Base-by-base conservation (phyloP, 2,113 vertebrate genomes). In the Chloebia gouldiae region DNA sequence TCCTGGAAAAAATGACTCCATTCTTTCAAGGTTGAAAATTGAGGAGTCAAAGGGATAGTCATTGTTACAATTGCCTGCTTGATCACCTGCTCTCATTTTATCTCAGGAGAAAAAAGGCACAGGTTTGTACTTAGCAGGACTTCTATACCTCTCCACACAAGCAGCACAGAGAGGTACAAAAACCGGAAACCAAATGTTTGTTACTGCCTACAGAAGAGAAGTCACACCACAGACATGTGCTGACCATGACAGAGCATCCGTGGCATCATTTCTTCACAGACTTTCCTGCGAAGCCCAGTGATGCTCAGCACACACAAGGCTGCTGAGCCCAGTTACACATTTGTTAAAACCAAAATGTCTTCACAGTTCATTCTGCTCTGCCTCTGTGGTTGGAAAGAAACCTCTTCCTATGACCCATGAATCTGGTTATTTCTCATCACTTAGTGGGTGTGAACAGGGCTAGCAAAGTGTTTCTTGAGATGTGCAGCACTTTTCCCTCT, bases 151-250 rank as follows among this genome's bases (percentile, higher is more conserved):
- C 65, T 54, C 30, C 42, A 44, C n/a, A 49, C 10, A 59, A 81
- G 28, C 31, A 8, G 5, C 40, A 27, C 10, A 53, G 69, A 84
- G 27, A 72, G 28, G 22, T n/a, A 56, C 7, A 3, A 12, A 71
- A 91, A 24, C 40, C 2, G 0, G 19, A 70, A 83, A 73, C 5
- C 27, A 65, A 56, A 72, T 6, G 11, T 28, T 30, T 24, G 12
- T 51, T 13, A 42, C 27, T 56, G 53, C 10, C 45, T 56, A 17
- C 31, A 76, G 49, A 71, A 90, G 21, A 75, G 28, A 68, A 1
- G 2, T 40, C 69, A 44, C 1, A 0, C 44, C 27, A 50, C 50
- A 75, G 51, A 49, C 0, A 0, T 6, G n/a, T 50, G 72, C 18
- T 73, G 13, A 33, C 14, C 54, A 45, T 28, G 33, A 30, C 57